A percentile compares a stretch with the other conserved stretches of the same genome.
phyloP scores from a whole-genome alignment of 2,797 vertebrate species.

The Acropternis orthonyx region DNA sequence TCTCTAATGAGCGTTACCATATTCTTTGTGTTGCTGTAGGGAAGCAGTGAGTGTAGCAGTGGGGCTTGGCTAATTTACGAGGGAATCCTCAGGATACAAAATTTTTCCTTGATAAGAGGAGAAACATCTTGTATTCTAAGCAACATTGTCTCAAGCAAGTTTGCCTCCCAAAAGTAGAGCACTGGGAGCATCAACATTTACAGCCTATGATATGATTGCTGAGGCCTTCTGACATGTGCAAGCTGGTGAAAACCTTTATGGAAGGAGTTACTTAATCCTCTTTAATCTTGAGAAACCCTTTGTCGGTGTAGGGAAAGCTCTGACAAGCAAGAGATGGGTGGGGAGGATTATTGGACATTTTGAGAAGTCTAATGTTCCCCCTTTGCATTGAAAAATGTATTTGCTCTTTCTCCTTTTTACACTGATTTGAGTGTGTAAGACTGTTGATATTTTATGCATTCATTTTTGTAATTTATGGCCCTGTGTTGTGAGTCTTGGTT shows the following conservation, averaged over 20 bases:
- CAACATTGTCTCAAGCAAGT: constrained; percentile 25
- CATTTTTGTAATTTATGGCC: background rate
- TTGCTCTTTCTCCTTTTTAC: background rate
- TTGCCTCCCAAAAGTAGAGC: background rate
- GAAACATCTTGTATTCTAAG: constrained; percentile 34
- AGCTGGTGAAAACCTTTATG: constrained; percentile 9
- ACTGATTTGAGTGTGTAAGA: background rate
- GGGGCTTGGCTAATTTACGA: constrained; percentile 44
- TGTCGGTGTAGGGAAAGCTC: background rate
- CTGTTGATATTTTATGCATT: background rate
- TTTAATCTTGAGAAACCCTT: background rate
- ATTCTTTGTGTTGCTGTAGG: constrained; percentile 71
- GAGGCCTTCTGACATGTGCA: background rate
- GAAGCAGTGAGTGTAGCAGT: constrained; percentile 49
- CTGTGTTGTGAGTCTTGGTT: background rate
- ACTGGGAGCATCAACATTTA: background rate
- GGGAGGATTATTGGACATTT: background rate
- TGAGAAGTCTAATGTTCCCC: background rate
- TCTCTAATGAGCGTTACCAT: constrained; percentile 63
- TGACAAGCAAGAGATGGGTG: background rate
- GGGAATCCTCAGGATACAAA: constrained; percentile 56
- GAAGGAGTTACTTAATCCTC: background rate
- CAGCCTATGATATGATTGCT: background rate
- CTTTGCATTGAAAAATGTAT: background rate
- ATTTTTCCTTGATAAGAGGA: constrained; percentile 53